Evolutionary conservation across 2,797 vertebrate genomes (phyloP).

Genomic region (Ctenopoma kingsleyae): DNA sequence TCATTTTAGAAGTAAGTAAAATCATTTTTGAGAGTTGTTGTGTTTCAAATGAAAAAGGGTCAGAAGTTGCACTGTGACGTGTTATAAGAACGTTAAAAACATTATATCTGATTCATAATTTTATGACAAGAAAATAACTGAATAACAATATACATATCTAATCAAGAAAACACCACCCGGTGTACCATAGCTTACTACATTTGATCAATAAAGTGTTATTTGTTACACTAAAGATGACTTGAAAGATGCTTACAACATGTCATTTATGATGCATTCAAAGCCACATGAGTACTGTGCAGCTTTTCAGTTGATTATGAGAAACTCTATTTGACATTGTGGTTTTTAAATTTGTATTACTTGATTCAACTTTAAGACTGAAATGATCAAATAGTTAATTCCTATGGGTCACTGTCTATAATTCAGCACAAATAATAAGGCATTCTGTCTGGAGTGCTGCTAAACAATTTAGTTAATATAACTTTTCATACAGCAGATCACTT

Average conservation of each 20-base stretch:
- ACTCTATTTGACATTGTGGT: not conserved
- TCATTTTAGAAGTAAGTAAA: too few relatives aligned
- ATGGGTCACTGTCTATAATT: not conserved
- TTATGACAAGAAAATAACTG: not conserved
- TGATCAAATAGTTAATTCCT: not conserved
- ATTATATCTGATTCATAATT: too few relatives aligned
- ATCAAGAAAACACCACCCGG: not conserved
- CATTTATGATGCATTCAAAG: not conserved
- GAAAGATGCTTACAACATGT: not conserved
- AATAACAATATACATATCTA: not conserved
- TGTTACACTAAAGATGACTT: too few relatives aligned
- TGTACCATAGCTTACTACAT: not conserved
- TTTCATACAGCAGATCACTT: too few relatives aligned
- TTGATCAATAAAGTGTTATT: not conserved
- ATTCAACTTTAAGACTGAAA: not conserved
- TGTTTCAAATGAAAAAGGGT: too few relatives aligned
- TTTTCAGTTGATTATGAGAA: not conserved
- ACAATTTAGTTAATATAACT: too few relatives aligned
- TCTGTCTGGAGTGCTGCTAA: not conserved
- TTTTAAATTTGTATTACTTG: not conserved
- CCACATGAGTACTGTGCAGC: too few relatives aligned
- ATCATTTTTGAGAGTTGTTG: too few relatives aligned
- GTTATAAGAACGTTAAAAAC: not conserved
- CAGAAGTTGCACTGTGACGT: not conserved
- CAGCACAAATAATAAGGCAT: not conserved